Conservation (phyloP, 1,140 invertebrate genomes). For the Hydropsyche tenuis region DNA sequence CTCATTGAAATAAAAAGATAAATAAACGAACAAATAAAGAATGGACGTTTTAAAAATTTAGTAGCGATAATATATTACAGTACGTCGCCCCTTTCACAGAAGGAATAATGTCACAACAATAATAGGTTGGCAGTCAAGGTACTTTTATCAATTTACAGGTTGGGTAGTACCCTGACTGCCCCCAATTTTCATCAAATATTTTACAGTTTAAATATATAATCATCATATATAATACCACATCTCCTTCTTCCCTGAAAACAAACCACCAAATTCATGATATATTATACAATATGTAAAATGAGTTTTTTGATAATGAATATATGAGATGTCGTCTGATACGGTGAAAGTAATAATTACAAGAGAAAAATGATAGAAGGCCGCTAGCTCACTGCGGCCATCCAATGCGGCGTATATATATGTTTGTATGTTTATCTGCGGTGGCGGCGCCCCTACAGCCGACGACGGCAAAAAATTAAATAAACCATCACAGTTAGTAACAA, state of each 20-base stretch:
- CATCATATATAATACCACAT: constrained; percentile 50
- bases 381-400: constrained; percentile 42
- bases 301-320: constrained; percentile 52
- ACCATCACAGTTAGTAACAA: constrained; percentile 64
- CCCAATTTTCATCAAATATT: constrained; percentile 55
- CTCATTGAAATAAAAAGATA: constrained; percentile 60
- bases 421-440: constrained; percentile 41
- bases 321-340: constrained; percentile 61
- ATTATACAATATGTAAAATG: constrained; percentile 53
- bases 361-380: constrained; percentile 44
- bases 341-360: constrained; percentile 50
- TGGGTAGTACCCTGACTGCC: constrained; percentile 57
- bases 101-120: constrained; percentile 65
- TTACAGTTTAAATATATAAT: constrained; percentile 54
- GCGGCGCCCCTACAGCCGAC: constrained; percentile 51
- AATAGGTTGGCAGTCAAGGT: constrained; percentile 61
- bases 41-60: constrained; percentile 60
- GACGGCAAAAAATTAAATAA: constrained; percentile 52
- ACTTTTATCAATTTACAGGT: constrained; percentile 52
- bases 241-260: constrained; percentile 64
- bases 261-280: constrained; percentile 56
- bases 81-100: constrained; percentile 66
- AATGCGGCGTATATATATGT: constrained; percentile 33
- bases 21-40: constrained; percentile 56
- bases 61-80: constrained; percentile 58